Percentiles rank a stretch among this genome's conserved stretches.
These are phyloP conservation scores for Lobophora halterata DNA, from an alignment of 2,888 invertebrate species.

Conservation along the genomic window DNA sequence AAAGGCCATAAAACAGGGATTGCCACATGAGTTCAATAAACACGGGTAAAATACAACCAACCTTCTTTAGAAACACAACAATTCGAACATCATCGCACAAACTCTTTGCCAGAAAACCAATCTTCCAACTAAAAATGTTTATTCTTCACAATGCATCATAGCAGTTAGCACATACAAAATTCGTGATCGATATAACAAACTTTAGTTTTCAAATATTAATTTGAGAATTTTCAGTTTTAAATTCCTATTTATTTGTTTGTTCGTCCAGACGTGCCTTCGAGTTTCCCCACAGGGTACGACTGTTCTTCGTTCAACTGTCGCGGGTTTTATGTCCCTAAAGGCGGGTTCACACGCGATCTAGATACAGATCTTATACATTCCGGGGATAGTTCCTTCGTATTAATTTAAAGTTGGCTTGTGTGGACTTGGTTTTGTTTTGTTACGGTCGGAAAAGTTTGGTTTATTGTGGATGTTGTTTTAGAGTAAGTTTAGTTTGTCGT, in stretches of 20 bases:
- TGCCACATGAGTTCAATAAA: constrained; percentile 3
- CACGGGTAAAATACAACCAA: background rate
- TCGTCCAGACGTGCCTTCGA: constrained; percentile 38
- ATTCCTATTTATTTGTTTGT: constrained; percentile 4
- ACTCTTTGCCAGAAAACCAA: background rate
- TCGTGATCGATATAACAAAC: background rate
- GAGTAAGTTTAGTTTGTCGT: too few relatives aligned
- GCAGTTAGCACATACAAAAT: background rate
- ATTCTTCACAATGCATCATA: background rate
- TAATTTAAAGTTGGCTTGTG: constrained; percentile 6
- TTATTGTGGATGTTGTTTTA: background rate
- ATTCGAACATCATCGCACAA: background rate
- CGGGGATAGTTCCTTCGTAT: constrained; percentile 7
- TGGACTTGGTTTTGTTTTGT: constrained; percentile 6
- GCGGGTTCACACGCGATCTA: constrained; percentile 47
- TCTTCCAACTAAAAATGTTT: background rate
- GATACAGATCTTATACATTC: constrained; percentile 25
- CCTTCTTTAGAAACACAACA: background rate
- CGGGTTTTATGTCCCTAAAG: constrained; percentile 60
- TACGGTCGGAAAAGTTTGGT: constrained; percentile 6
- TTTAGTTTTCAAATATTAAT: background rate
- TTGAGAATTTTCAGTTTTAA: background rate
- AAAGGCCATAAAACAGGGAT: too few relatives aligned
- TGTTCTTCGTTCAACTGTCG: constrained; percentile 44
- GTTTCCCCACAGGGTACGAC: constrained; percentile 49